phyloP scores from a whole-genome alignment of 2,797 vertebrate genomes.

The Brachyalestes nurse region DNA sequence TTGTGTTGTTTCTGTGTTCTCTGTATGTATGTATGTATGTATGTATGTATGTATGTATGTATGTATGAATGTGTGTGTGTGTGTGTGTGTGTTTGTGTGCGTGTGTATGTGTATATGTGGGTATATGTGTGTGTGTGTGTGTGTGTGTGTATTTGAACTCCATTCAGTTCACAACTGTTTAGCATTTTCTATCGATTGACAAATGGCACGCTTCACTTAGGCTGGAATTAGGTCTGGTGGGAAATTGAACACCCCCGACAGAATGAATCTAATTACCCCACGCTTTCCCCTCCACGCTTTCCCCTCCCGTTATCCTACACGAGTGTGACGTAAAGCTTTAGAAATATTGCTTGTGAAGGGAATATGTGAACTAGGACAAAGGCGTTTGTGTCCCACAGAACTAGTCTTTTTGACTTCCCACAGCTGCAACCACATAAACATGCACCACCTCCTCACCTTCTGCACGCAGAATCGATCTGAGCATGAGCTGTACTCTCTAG shows the following conservation, averaged over 20 bases:
- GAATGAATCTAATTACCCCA: constrained; percentile 50
- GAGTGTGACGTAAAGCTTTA: constrained; percentile 35
- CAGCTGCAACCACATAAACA: constrained; percentile 31
- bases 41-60: neutral
- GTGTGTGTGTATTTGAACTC: neutral
- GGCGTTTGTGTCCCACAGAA: neutral
- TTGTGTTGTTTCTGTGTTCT: neutral
- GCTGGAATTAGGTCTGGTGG: constrained; percentile 50
- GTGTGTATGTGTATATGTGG: neutral
- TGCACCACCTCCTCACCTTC: constrained; percentile 43
- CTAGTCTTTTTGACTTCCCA: neutral
- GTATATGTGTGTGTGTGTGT: neutral
- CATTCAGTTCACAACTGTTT: constrained; percentile 20
- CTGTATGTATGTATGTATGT: no score
- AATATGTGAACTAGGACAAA: constrained; percentile 6
- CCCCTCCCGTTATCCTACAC: constrained; percentile 25
- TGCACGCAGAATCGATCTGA: constrained; percentile 38
- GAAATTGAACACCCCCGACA: constrained; percentile 45
- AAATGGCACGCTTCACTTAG: constrained; percentile 52
- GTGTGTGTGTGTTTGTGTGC: neutral
- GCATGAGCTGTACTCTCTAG: constrained; percentile 22
- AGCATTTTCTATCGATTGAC: constrained; percentile 46
- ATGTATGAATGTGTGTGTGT: neutral
- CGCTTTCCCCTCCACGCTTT: constrained; percentile 12
- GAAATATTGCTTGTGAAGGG: constrained; percentile 41